These are phyloP conservation scores for Micronycteris hirsuta DNA, from an alignment of 2,113 vertebrate genomes.

Conservation along the genomic window DNA sequence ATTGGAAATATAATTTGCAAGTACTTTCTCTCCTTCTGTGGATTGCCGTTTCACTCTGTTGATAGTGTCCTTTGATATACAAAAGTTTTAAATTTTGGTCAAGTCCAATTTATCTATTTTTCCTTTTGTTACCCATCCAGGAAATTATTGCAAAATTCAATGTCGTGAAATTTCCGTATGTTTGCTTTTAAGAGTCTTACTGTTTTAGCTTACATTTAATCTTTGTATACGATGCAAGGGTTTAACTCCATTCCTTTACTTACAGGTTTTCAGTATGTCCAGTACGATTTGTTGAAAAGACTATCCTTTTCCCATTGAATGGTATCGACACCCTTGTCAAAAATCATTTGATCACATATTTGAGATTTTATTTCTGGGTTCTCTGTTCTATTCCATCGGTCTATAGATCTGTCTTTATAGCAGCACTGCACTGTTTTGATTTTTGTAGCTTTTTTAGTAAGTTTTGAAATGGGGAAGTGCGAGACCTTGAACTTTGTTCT, in stretches of 20 bases:
- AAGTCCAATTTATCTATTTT: not conserved
- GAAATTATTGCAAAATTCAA: not conserved
- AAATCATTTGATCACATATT: not conserved
- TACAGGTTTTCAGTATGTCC: not conserved
- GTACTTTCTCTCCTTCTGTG: not conserved
- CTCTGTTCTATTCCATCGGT: not conserved
- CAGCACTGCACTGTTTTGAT: not conserved
- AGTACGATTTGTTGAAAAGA: not conserved
- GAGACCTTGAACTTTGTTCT: not conserved
- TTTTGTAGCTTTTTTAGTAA: not conserved
- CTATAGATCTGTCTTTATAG: not conserved
- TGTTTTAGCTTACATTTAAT: not conserved
- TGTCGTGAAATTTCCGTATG: not conserved
- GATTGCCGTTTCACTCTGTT: not conserved
- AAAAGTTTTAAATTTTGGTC: slow-evolving; percentile 5
- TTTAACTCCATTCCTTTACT: not conserved
- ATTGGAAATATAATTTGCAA: not conserved
- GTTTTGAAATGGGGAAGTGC: not conserved
- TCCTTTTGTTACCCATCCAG: not conserved
- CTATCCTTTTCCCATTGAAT: not conserved
- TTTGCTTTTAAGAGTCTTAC: not conserved
- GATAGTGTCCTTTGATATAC: not conserved
- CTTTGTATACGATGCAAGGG: not conserved
- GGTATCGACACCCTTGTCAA: not conserved
- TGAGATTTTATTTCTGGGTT: not conserved